These are phyloP conservation scores for Schlechtendalia chinensis DNA, from an alignment of 1,140 invertebrate genomes.

Conservation along the genomic window DNA sequence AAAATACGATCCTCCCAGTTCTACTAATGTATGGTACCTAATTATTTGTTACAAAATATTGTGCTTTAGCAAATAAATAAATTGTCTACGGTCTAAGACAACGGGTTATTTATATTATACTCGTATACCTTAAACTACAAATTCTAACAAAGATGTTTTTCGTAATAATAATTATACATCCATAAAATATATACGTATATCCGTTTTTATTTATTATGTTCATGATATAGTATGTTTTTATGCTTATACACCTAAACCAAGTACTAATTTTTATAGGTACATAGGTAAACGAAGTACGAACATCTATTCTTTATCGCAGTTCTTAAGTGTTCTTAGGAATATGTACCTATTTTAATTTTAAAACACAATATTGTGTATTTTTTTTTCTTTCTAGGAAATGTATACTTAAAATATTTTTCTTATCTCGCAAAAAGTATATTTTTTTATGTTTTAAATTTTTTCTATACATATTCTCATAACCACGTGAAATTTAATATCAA, in stretches of 20 bases:
- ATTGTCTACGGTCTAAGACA: background rate
- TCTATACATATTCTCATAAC: too few relatives aligned
- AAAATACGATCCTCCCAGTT: constrained; percentile 8
- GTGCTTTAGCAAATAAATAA: constrained; percentile 12
- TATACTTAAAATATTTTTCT: background rate
- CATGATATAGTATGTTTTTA: constrained; percentile 10
- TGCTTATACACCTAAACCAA: background rate
- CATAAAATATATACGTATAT: background rate
- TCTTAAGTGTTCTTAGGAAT: background rate
- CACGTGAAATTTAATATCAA: too few relatives aligned
- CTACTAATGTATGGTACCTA: constrained; percentile 11
- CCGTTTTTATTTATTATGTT: constrained; percentile 4
- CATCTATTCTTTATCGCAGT: background rate
- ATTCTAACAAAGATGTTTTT: constrained; percentile 16
- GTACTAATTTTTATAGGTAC: background rate
- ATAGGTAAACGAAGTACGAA: background rate
- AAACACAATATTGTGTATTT: background rate
- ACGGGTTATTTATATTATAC: constrained; percentile 13
- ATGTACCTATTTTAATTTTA: background rate
- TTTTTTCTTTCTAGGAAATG: background rate
- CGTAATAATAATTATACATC: background rate
- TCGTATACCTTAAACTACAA: background rate
- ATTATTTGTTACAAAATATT: constrained; percentile 15
- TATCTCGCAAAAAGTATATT: background rate
- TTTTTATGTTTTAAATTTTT: too few relatives aligned